Evolutionary conservation across 2,888 invertebrate species (phyloP), one percentile per base, ranked within the genome.

Genomic region (Chymomyza fuscimana): DNA sequence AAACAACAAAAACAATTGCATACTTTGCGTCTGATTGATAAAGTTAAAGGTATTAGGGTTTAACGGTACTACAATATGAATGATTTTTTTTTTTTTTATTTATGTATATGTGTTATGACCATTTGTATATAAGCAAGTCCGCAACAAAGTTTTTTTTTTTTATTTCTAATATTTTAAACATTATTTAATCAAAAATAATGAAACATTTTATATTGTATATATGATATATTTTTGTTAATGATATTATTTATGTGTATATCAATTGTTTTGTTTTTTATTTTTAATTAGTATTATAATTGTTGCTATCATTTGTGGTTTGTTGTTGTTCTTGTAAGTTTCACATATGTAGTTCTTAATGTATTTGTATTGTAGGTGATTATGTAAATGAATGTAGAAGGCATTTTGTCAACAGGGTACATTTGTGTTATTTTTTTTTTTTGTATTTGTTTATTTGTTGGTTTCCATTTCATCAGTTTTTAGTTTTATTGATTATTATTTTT

Each of bases 341-440:
- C 73, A 77, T 78, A 71, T 71, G 51, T 68, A 69, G 68, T 76
- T 78, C 80, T 88, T 84, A 84, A 77, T 29, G 61, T 82, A 87
- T 86, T 87, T 87, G 81, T 85, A 83, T 88, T 82, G 77, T 83
- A 79, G 80, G 77, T 82, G 80, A 82, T 89, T 77, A 89, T 81
- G 79, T 73, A 79, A 77, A 77, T 77, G 66, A 72, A 77, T 67
- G 70, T 74, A 88, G 72, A 89, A 89, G 90, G 90, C 90, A 87
- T 76, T 77, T 86, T 83, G 78, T 86, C 80, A 87, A 89, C 89
- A 88, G 89, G 89, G 89, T 90, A 89, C 89, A 79, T 77, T 72
- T 74, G 74, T 73, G 63, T 72, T 70, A 50, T 65, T 58, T 65
- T 65, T 63, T 68, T 51, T 32, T 7, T 32, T 32, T 25, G 1